A percentile compares a stretch with the other conserved stretches of the same genome.
Evolutionary conservation across 2,113 vertebrate genomes (phyloP).

Genomic region (Phalacrocorax carbo): DNA sequence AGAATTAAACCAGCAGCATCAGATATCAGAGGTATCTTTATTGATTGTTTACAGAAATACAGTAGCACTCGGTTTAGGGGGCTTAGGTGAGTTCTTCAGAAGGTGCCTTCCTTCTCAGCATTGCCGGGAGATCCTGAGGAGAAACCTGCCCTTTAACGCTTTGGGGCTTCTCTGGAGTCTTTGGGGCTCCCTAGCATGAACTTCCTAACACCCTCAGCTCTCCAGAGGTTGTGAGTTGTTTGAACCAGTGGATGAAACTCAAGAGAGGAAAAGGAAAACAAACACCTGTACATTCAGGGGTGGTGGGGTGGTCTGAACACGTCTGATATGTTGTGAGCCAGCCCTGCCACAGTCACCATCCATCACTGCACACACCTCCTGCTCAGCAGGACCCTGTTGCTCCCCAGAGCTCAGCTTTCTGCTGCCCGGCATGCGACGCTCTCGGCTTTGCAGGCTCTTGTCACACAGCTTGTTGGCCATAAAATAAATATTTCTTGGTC

Average conservation of each 20-base stretch:
- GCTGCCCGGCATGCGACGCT: accelerated
- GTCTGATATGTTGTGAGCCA: slow-evolving; percentile 49
- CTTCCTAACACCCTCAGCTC: slow-evolving; percentile 7
- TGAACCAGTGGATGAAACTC: neutral
- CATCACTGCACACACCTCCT: neutral
- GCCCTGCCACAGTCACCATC: neutral
- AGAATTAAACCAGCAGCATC: neutral
- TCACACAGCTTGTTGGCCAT: neutral
- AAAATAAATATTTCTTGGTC: slow-evolving; percentile 22
- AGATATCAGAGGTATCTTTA: slow-evolving; percentile 67
- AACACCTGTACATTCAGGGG: neutral
- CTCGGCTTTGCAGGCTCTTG: neutral
- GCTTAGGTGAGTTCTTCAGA: neutral
- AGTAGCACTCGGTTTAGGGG: slow-evolving; percentile 37
- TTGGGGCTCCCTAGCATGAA: neutral
- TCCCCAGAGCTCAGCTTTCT: neutral
- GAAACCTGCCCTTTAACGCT: neutral
- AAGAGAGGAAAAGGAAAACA: slow-evolving; percentile 4
- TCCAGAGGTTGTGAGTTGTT: neutral
- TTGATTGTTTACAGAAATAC: slow-evolving; percentile 58
- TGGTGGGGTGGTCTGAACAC: neutral
- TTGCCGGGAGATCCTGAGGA: neutral
- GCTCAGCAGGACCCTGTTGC: neutral
- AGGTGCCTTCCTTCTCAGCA: slow-evolving; percentile 12
- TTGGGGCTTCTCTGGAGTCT: neutral